A percentile compares a stretch with the other conserved stretches of the same genome.
phyloP scores from a whole-genome alignment of 2,113 vertebrate species.

The Anser cygnoides region DNA sequence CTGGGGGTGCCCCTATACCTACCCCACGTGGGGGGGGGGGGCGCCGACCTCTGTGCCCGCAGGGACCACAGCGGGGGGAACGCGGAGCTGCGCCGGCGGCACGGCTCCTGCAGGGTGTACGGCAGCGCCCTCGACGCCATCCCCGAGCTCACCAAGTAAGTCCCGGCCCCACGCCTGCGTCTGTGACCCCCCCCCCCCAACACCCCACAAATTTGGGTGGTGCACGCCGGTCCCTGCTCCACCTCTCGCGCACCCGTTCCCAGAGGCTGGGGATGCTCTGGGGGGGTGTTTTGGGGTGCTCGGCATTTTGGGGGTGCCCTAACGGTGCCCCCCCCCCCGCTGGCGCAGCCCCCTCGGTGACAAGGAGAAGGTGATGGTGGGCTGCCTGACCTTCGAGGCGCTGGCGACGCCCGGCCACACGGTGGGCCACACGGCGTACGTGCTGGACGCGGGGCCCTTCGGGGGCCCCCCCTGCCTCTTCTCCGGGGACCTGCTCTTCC shows the following conservation, averaged over 20 bases:
- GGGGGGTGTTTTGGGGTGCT: neutral
- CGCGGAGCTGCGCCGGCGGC: conserved; percentile 78
- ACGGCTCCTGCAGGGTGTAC: conserved; percentile 88
- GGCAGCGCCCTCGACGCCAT: conserved; percentile 90
- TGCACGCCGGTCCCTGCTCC: neutral
- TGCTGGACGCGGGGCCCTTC: conserved; percentile 84
- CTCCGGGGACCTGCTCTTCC: conserved; percentile 96
- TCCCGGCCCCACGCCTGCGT: neutral
- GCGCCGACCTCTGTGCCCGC: neutral
- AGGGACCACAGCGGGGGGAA: conserved; percentile 99
- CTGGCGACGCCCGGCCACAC: conserved; percentile 95
- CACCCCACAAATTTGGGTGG: neutral
- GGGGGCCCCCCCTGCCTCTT: conserved; percentile 89
- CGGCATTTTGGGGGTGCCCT: neutral
- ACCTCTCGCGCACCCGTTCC: neutral
- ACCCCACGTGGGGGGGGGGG: too few species aligned
- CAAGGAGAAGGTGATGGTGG: conserved; percentile 85
- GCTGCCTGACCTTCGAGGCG: conserved; percentile 86
- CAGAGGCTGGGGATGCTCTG: neutral
- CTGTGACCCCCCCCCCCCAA: rapidly evolving
- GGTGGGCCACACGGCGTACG: conserved; percentile 93
- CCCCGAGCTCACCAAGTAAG: conserved; percentile 94
- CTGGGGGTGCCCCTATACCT: neutral
- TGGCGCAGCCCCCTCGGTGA: conserved; percentile 84
- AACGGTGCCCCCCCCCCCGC: neutral